Conservation (phyloP, 1,140 invertebrate species). For the Diuraphis noxia region DNA sequence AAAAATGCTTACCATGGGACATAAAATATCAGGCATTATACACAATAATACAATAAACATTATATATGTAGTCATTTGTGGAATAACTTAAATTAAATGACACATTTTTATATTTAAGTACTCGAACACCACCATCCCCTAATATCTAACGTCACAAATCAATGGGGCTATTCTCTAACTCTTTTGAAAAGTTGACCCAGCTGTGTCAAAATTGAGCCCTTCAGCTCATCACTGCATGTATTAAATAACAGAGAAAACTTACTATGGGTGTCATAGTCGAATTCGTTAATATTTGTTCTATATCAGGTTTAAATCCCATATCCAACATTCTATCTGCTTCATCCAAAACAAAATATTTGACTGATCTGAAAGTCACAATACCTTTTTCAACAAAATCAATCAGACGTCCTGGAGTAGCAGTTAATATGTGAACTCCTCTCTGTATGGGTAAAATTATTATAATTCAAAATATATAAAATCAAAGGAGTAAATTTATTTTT, state of each 20-base stretch:
- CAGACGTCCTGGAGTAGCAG: slow-evolving; percentile 91
- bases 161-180: too few relatives aligned
- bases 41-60: too few relatives aligned
- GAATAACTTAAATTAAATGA: too few relatives aligned
- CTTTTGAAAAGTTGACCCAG: too few relatives aligned
- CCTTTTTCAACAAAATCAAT: slow-evolving; percentile 80
- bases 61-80: too few relatives aligned
- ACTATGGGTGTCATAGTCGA: slow-evolving; percentile 68
- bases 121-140: too few relatives aligned
- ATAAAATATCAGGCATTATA: neutral
- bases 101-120: too few relatives aligned
- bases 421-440: slow-evolving; percentile 84
- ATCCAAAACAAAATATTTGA: slow-evolving; percentile 86
- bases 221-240: too few relatives aligned
- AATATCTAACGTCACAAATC: too few relatives aligned
- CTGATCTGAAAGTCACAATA: slow-evolving; percentile 72
- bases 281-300: slow-evolving; percentile 77
- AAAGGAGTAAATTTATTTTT: neutral
- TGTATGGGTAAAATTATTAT: neutral
- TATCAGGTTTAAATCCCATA: slow-evolving; percentile 80
- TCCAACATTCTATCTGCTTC: slow-evolving; percentile 97
- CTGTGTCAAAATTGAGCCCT: too few relatives aligned
- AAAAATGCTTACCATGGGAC: neutral
- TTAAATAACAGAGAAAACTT: neutral
- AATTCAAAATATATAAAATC: neutral